Evolutionary conservation across 2,888 invertebrate genomes (phyloP).

Genomic region (Thymelicus acteon): DNA sequence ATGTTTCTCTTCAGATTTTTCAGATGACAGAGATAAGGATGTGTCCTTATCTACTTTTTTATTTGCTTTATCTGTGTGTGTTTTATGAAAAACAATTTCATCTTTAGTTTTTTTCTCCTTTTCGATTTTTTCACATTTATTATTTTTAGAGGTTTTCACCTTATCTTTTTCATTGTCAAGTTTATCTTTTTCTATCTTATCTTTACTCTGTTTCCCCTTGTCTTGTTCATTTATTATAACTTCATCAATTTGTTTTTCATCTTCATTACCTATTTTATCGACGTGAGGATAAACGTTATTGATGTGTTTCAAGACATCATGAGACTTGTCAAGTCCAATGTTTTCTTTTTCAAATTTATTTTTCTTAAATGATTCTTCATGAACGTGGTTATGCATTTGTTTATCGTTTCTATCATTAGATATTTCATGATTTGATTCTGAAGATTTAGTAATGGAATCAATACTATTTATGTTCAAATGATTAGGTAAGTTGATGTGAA

Average conservation of each 20-base stretch:
- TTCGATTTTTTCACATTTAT: conserved; percentile 62
- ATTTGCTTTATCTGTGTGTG: conserved; percentile 53
- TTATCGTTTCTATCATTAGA: conserved; percentile 59
- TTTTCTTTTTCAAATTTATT: conserved; percentile 75
- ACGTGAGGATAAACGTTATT: conserved; percentile 50
- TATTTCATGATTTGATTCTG: conserved; percentile 52
- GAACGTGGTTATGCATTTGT: conserved; percentile 54
- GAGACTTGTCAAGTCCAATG: conserved; percentile 69
- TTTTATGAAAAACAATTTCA: conserved; percentile 54
- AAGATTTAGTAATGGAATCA: conserved; percentile 57
- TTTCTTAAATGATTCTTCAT: conserved; percentile 51
- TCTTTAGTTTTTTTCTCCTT: conserved; percentile 64
- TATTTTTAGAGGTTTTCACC: conserved; percentile 59
- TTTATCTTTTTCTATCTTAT: conserved; percentile 71
- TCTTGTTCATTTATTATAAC: conserved; percentile 72
- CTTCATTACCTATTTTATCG: conserved; percentile 60
- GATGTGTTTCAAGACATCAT: conserved; percentile 68
- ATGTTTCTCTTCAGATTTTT: conserved; percentile 60
- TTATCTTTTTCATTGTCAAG: conserved; percentile 68
- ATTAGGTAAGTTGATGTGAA: conserved; percentile 57
- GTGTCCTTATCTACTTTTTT: conserved; percentile 60
- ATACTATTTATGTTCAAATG: conserved; percentile 59
- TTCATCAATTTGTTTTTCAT: conserved; percentile 72
- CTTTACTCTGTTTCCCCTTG: conserved; percentile 64
- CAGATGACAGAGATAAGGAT: too few species aligned